Conservation (phyloP, 30 jellyfish, hydroid and myxozoan genomes). For the Hydra vulgaris region DNA sequence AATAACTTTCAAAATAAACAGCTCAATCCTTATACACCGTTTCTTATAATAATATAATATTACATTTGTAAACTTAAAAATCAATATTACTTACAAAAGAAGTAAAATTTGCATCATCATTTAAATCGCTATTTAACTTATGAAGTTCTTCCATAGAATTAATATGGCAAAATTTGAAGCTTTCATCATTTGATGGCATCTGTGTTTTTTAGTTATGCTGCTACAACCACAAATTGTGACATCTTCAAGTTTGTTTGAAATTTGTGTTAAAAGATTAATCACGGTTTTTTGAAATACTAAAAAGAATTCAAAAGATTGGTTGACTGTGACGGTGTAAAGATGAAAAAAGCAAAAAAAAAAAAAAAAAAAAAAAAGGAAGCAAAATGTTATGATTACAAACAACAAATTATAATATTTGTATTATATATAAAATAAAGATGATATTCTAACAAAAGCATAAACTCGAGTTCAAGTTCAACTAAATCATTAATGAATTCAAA, state of each 20-base stretch:
- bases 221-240: background rate
- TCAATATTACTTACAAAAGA: slow-evolving; percentile 10
- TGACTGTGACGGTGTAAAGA: background rate
- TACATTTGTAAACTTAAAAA: slow-evolving; percentile 1
- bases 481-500: background rate
- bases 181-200: background rate
- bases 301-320: background rate
- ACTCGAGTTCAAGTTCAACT: background rate
- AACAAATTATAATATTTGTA: background rate
- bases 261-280: background rate
- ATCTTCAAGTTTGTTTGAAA: slow-evolving; percentile 7
- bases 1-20: background rate
- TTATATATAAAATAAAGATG: background rate
- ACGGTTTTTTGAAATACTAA: slow-evolving; percentile 1
- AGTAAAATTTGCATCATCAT: slow-evolving; percentile 6
- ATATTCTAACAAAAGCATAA: background rate
- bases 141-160: slow-evolving; percentile 7
- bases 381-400: background rate
- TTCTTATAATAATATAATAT: background rate
- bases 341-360: background rate
- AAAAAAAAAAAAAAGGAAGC: too few relatives aligned
- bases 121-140: slow-evolving; percentile 9
- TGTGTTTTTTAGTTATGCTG: slow-evolving; percentile 4
- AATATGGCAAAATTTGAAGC: slow-evolving; percentile 2
- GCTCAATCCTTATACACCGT: background rate